Evolutionary conservation across 2,888 invertebrate genomes (phyloP).

Genomic region (Torymus texanus): DNA sequence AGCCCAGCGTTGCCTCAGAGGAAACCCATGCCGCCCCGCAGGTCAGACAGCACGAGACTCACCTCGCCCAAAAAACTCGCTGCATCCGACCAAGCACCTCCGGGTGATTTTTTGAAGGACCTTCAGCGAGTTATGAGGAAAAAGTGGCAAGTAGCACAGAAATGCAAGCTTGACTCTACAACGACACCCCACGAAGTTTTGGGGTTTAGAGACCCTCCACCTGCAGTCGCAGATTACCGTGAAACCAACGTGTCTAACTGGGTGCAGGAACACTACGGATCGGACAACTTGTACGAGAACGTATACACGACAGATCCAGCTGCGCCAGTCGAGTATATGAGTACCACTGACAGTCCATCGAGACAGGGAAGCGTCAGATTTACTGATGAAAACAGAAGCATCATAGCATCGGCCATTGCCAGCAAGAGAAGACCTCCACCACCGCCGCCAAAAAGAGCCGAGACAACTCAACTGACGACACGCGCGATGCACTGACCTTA

Average conservation of each 20-base stretch:
- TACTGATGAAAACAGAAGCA: constrained; percentile 71
- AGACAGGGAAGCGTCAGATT: constrained; percentile 67
- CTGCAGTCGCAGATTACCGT: constrained; percentile 83
- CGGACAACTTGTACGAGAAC: constrained; percentile 86
- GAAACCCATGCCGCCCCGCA: constrained; percentile 84
- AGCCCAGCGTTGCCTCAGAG: constrained; percentile 79
- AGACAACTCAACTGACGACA: constrained; percentile 87
- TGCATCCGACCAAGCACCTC: constrained; percentile 84
- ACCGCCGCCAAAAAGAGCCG: constrained; percentile 92
- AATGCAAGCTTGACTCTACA: constrained; percentile 90
- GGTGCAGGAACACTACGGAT: constrained; percentile 91
- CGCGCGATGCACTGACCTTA: constrained; percentile 75
- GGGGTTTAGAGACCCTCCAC: constrained; percentile 89
- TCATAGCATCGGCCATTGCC: constrained; percentile 71
- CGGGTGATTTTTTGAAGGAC: constrained; percentile 90
- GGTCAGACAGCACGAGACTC: constrained; percentile 81
- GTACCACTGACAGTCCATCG: constrained; percentile 60
- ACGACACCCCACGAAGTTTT: constrained; percentile 94
- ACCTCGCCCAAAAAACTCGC: constrained; percentile 85
- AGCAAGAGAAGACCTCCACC: constrained; percentile 88
- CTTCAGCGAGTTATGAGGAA: constrained; percentile 94
- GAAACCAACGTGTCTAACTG: constrained; percentile 92
- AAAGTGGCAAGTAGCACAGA: constrained; percentile 95
- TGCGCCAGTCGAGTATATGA: constrained; percentile 75
- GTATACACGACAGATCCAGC: constrained; percentile 77